Conservation (phyloP, 2,797 vertebrate genomes). For the Sibirionetta formosa region DNA sequence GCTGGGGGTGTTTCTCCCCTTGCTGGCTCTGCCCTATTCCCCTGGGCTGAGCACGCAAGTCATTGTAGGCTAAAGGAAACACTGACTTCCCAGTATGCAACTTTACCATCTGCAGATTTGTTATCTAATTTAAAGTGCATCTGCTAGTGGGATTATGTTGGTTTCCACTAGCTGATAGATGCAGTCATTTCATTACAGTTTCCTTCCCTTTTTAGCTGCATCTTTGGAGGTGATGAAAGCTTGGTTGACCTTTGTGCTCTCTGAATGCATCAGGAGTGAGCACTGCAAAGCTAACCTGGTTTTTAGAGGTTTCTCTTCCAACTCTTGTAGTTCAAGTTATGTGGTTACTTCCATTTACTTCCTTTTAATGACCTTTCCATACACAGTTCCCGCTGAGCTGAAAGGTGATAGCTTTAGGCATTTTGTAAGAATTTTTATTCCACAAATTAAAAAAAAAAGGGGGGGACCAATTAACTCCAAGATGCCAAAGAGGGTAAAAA, state of each 20-base stretch:
- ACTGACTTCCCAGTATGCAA: background rate
- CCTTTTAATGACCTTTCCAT: slow-evolving; percentile 68
- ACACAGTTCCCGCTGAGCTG: slow-evolving; percentile 43
- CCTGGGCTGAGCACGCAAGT: background rate
- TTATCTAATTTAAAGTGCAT: slow-evolving; percentile 58
- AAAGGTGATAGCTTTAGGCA: slow-evolving; percentile 46
- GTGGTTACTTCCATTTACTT: slow-evolving; percentile 68
- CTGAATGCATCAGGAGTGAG: slow-evolving; percentile 69
- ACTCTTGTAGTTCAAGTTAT: slow-evolving; percentile 49
- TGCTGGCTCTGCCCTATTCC: background rate
- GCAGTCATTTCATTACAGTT: slow-evolving; percentile 63
- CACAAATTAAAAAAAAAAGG: slow-evolving; percentile 40
- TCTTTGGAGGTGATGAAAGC: slow-evolving; percentile 63
- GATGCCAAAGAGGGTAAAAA: slow-evolving; percentile 44
- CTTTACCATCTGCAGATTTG: slow-evolving; percentile 23
- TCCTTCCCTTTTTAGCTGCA: slow-evolving; percentile 63
- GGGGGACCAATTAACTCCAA: slow-evolving; percentile 55
- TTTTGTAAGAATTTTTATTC: background rate
- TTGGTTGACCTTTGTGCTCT: slow-evolving; percentile 65
- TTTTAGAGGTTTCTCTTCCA: slow-evolving; percentile 67
- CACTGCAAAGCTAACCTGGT: slow-evolving; percentile 53
- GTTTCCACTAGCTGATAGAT: slow-evolving; percentile 60
- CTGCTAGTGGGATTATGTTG: slow-evolving; percentile 54
- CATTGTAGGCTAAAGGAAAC: background rate
- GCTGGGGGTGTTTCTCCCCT: background rate